Conservation (phyloP, 2,797 vertebrate genomes). For the Microhierax caerulescens region DNA sequence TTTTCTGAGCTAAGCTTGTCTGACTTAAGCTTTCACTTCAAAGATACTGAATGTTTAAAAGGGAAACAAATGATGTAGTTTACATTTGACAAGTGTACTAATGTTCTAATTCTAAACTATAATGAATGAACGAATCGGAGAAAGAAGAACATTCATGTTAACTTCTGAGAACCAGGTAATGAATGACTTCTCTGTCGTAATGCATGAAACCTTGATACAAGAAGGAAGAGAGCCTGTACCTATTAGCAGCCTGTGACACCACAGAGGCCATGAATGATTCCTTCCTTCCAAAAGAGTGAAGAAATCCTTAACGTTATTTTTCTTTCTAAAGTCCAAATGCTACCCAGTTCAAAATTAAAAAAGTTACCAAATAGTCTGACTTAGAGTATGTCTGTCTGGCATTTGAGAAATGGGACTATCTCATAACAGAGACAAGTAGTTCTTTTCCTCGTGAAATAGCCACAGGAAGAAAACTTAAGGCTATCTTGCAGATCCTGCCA, state of each 20-base stretch:
- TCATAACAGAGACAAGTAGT: neutral
- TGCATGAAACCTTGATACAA: neutral
- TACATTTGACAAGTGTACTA: neutral
- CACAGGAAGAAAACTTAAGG: neutral
- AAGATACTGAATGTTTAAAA: neutral
- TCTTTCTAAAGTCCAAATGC: neutral
- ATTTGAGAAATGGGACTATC: neutral
- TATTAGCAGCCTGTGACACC: neutral
- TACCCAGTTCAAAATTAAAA: neutral
- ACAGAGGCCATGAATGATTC: neutral
- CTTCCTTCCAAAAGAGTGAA: neutral
- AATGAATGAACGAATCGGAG: neutral
- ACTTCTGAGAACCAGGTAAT: neutral
- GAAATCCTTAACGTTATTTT: neutral
- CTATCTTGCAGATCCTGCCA: neutral
- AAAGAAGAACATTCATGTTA: neutral
- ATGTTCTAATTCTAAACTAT: neutral
- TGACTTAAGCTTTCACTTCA: conserved; percentile 5
- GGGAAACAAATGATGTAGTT: neutral
- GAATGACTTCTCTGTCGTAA: neutral
- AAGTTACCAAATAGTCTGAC: neutral
- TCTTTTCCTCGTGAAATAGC: neutral
- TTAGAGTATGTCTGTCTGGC: neutral
- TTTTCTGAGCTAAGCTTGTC: neutral
- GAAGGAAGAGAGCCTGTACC: neutral